These are phyloP conservation scores for Naso thynnoides DNA, from an alignment of 2,797 vertebrate species.

Conservation along the genomic window DNA sequence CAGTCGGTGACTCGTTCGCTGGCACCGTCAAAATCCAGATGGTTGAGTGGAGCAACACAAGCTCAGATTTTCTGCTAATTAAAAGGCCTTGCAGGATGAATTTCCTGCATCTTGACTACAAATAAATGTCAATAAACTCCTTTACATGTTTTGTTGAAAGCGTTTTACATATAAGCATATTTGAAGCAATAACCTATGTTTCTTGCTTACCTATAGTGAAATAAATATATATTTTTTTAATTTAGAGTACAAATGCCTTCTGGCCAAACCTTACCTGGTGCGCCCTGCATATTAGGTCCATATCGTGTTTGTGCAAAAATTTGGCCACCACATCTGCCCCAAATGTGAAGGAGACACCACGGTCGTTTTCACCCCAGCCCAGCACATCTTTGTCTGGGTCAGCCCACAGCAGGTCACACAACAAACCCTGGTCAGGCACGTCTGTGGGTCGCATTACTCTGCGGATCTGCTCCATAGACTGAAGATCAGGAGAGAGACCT, in stretches of 20 bases:
- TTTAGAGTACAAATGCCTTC: neutral
- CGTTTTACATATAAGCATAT: neutral
- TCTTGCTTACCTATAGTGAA: neutral
- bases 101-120: too few relatives aligned
- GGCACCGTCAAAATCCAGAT: neutral
- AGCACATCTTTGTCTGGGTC: constrained; percentile 89
- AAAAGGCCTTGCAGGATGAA: too few relatives aligned
- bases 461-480: constrained; percentile 89
- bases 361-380: constrained; percentile 89
- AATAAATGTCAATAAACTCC: neutral
- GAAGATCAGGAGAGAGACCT: constrained; percentile 87
- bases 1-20: neutral
- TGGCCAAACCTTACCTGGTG: constrained; percentile 81
- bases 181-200: neutral
- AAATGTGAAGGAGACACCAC: constrained; percentile 88
- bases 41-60: neutral
- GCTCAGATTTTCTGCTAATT: neutral
- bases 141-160: neutral
- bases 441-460: constrained; percentile 89
- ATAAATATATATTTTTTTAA: too few relatives aligned
- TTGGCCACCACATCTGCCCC: constrained; percentile 89
- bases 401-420: constrained; percentile 89
- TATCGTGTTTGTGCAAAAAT: constrained; percentile 90
- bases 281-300: constrained; percentile 91
- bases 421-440: constrained; percentile 87